Percentiles rank a stretch among this genome's conserved stretches.
These are phyloP conservation scores for Peucedramus taeniatus DNA, from an alignment of 2,113 vertebrate species.

Conservation along the genomic window DNA sequence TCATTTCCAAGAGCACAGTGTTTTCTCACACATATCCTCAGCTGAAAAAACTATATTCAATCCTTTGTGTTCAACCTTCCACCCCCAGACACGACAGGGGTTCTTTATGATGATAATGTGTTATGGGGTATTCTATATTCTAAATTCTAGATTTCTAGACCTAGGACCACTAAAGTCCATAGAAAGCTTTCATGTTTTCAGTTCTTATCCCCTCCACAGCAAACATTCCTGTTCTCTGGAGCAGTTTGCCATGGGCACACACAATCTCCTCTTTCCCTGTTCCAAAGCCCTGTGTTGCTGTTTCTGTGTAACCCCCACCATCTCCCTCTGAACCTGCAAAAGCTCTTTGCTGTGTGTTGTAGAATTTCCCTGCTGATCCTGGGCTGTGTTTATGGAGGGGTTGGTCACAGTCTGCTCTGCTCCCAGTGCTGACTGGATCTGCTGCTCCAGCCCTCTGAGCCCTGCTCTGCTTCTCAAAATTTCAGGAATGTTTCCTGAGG, in stretches of 20 bases:
- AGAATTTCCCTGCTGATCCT: background rate
- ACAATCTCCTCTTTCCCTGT: too few relatives aligned
- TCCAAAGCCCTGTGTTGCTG: background rate
- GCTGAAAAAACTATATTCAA: background rate
- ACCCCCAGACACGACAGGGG: background rate
- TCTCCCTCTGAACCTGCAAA: background rate
- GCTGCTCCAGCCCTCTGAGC: background rate
- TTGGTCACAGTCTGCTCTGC: background rate
- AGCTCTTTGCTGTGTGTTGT: too few relatives aligned
- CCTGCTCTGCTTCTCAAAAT: background rate
- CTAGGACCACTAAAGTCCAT: background rate
- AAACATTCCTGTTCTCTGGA: background rate
- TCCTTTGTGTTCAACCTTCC: background rate
- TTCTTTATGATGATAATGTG: fast-evolving
- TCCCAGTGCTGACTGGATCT: background rate
- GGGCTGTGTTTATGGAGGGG: background rate
- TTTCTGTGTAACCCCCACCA: background rate
- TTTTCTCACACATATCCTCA: background rate
- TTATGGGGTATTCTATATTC: background rate
- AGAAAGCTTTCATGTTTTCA: background rate
- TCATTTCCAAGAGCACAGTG: background rate
- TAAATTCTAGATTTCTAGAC: background rate
- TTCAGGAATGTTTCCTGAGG: background rate
- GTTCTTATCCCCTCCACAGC: fast-evolving
- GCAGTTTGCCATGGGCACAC: background rate